Evolutionary conservation across 2,888 invertebrate species (phyloP).

Genomic region (Chaetogeoica ovagalla): DNA sequence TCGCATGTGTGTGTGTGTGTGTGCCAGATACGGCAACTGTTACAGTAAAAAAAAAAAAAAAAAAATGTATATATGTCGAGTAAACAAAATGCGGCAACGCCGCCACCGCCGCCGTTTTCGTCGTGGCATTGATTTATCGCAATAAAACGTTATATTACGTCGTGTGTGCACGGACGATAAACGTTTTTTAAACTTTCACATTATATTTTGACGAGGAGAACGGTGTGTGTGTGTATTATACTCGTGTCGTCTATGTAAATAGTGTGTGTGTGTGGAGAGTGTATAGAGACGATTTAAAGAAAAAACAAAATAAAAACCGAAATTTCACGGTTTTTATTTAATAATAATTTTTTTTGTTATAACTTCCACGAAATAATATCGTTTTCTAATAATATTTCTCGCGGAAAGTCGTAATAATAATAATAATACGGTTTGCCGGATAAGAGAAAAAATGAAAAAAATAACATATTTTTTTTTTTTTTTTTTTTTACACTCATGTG

Average conservation of each 20-base stretch:
- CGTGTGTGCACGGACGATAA: not conserved
- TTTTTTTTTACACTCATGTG: not conserved
- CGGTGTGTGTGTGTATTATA: not conserved
- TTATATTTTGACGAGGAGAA: conserved; percentile 40
- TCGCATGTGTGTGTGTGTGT: not conserved
- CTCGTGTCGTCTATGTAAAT: not conserved
- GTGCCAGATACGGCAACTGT: not conserved
- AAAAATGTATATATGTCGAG: not conserved
- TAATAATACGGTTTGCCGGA: too few relatives aligned
- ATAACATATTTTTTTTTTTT: too few relatives aligned
- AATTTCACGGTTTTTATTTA: not conserved
- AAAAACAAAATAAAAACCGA: not conserved
- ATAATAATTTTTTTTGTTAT: too few relatives aligned
- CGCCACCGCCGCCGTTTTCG: conserved; percentile 3
- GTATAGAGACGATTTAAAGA: not conserved
- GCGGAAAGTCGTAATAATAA: too few relatives aligned
- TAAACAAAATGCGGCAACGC: conserved; percentile 34
- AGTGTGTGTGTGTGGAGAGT: not conserved
- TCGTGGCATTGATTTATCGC: conserved; percentile 41
- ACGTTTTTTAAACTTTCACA: conserved; percentile 46
- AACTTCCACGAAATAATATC: too few relatives aligned
- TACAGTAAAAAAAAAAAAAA: conserved; percentile 9
- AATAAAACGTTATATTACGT: conserved; percentile 35
- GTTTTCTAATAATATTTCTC: too few relatives aligned
- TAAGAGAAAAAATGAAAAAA: too few relatives aligned